Conservation (phyloP, 2,888 invertebrate genomes). For the Drosophila antonietae region DNA sequence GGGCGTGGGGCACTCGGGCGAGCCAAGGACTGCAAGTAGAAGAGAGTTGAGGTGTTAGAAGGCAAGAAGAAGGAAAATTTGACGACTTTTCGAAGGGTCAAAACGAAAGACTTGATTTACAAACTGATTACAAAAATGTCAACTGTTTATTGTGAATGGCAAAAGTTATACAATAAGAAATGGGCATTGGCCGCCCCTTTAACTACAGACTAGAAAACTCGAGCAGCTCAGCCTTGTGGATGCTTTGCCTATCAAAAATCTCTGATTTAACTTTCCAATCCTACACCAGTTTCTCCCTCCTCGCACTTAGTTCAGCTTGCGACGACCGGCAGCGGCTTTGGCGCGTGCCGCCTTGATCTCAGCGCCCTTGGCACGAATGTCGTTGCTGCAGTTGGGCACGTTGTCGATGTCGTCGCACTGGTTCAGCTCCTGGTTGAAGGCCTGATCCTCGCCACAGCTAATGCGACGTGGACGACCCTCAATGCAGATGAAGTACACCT, state of each 20-base stretch:
- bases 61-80: no score
- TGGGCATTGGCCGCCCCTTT: conserved; percentile 49
- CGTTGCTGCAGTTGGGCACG: conserved; percentile 89
- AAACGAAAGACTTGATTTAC: conserved; percentile 49
- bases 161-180: conserved; percentile 50
- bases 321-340: conserved; percentile 54
- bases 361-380: conserved; percentile 67
- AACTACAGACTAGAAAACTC: conserved; percentile 79
- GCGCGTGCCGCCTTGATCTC: conserved; percentile 81
- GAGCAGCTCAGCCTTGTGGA: conserved; percentile 50
- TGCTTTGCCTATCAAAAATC: conserved; percentile 42
- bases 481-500: conserved; percentile 92
- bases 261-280: conserved; percentile 21
- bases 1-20: conserved; percentile 86
- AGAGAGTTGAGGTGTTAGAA: neutral
- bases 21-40: conserved; percentile 58
- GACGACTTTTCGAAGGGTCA: neutral
- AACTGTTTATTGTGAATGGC: conserved; percentile 45
- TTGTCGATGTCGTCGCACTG: conserved; percentile 92
- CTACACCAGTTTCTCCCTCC: neutral
- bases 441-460: conserved; percentile 90
- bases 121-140: conserved; percentile 26
- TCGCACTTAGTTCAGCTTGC: conserved; percentile 28
- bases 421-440: conserved; percentile 90
- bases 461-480: conserved; percentile 90